Evolutionary conservation across 2,113 vertebrate species (phyloP).

Genomic region (Bambusicola thoracicus): DNA sequence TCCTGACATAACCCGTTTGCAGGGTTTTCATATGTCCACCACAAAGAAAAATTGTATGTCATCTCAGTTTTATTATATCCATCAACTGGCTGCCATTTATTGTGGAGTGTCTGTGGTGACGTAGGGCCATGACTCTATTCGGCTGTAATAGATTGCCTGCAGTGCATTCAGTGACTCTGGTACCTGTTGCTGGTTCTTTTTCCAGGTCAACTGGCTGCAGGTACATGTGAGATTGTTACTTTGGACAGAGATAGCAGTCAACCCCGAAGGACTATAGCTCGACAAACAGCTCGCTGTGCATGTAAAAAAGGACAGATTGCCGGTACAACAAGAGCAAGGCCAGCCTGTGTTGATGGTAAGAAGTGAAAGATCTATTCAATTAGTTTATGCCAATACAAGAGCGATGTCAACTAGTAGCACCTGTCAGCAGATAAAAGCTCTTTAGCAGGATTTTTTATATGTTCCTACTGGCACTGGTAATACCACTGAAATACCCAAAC

Average conservation of each 20-base stretch:
- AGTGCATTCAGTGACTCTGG: conserved; percentile 65
- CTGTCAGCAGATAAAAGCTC: neutral
- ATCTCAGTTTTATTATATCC: conserved; percentile 61
- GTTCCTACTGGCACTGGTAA: neutral
- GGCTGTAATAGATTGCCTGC: conserved; percentile 52
- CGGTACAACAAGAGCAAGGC: conserved; percentile 96
- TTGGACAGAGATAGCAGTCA: conserved; percentile 97
- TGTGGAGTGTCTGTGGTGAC: conserved; percentile 52
- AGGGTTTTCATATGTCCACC: conserved; percentile 49
- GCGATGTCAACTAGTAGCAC: neutral
- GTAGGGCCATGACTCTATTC: conserved; percentile 16
- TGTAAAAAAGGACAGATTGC: conserved; percentile 99
- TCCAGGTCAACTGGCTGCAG: conserved; percentile 97
- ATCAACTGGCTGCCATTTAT: conserved; percentile 67
- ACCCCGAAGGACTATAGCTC: conserved; percentile 96
- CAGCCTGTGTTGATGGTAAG: conserved; percentile 99
- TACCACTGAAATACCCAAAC: neutral
- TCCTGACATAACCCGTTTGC: conserved; percentile 51
- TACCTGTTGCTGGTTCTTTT: conserved; percentile 77
- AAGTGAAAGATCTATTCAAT: conserved; percentile 48
- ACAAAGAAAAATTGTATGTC: conserved; percentile 62
- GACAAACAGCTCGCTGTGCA: conserved; percentile 98
- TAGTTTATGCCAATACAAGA: conserved; percentile 9
- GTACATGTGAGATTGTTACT: conserved; percentile 98
- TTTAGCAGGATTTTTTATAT: neutral